These are phyloP conservation scores for Sialis fuliginosa DNA, from an alignment of 2,888 invertebrate species.

Conservation along the genomic window DNA sequence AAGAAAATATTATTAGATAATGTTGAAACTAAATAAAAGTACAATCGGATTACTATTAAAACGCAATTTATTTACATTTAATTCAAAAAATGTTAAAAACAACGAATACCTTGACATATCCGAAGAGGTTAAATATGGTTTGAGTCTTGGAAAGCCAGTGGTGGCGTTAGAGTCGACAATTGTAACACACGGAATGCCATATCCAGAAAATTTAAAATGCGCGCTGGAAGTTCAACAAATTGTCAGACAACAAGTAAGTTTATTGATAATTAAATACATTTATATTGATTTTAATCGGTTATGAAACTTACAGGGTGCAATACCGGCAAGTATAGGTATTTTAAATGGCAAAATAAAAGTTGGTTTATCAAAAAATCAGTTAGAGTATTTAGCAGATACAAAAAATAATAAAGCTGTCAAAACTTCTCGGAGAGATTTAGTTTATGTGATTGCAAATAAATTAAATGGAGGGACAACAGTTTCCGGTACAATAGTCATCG, in stretches of 20 bases:
- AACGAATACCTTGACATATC: conserved; percentile 23
- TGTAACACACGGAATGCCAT: conserved; percentile 96
- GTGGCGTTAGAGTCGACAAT: conserved; percentile 96
- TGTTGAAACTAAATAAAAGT: too few species aligned
- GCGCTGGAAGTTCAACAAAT: conserved; percentile 66
- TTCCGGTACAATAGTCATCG: conserved; percentile 78
- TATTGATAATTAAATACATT: neutral
- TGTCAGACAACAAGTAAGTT: conserved; percentile 45
- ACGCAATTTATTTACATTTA: too few species aligned
- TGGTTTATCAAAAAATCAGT: conserved; percentile 46
- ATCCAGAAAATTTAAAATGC: conserved; percentile 75
- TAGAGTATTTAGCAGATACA: conserved; percentile 42
- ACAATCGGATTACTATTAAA: too few species aligned
- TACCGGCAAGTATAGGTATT: conserved; percentile 87
- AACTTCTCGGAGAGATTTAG: conserved; percentile 74
- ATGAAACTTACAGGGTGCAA: conserved; percentile 41
- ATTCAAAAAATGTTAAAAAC: neutral
- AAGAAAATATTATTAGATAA: too few species aligned
- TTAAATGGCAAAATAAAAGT: conserved; percentile 66
- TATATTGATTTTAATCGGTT: conserved; percentile 7
- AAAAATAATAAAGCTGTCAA: conserved; percentile 40
- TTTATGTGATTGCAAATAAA: conserved; percentile 49
- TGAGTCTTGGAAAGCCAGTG: conserved; percentile 46
- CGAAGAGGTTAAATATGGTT: conserved; percentile 46
- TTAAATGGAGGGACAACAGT: conserved; percentile 89